These are phyloP conservation scores for Adelphocoris suturalis DNA, from an alignment of 2,888 invertebrate genomes.

Conservation along the genomic window DNA sequence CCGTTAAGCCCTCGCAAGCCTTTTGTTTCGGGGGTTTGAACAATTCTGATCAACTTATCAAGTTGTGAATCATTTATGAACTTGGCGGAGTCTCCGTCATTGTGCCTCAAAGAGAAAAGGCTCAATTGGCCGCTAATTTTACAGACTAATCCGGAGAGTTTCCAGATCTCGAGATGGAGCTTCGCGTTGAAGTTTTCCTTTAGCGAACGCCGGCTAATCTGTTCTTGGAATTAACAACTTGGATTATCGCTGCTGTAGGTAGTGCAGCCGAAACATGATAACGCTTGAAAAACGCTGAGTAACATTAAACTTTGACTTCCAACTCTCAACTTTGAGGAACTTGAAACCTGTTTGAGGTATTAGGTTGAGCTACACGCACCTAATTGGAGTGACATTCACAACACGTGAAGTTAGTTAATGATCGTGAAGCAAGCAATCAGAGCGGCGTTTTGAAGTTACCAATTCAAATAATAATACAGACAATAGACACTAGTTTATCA, in stretches of 20 bases:
- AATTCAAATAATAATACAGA: too few relatives aligned
- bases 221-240: neutral
- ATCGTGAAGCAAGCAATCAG: too few relatives aligned
- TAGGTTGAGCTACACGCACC: neutral
- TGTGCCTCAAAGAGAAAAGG: neutral
- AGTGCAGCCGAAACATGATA: neutral
- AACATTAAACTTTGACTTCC: neutral
- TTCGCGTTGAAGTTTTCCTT: neutral
- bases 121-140: conserved; percentile 35
- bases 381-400: neutral
- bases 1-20: conserved; percentile 4
- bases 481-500: too few relatives aligned
- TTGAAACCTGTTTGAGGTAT: too few relatives aligned
- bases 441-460: too few relatives aligned
- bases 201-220: neutral
- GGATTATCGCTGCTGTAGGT: neutral
- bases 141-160: neutral
- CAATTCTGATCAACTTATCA: conserved; percentile 23
- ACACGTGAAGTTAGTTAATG: neutral
- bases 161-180: neutral
- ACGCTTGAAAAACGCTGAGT: neutral
- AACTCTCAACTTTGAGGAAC: too few relatives aligned
- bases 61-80: conserved; percentile 39
- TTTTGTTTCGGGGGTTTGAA: neutral
- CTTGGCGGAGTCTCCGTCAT: neutral